Conservation (phyloP, 2,797 vertebrate genomes). For the Numenius phaeopus region DNA sequence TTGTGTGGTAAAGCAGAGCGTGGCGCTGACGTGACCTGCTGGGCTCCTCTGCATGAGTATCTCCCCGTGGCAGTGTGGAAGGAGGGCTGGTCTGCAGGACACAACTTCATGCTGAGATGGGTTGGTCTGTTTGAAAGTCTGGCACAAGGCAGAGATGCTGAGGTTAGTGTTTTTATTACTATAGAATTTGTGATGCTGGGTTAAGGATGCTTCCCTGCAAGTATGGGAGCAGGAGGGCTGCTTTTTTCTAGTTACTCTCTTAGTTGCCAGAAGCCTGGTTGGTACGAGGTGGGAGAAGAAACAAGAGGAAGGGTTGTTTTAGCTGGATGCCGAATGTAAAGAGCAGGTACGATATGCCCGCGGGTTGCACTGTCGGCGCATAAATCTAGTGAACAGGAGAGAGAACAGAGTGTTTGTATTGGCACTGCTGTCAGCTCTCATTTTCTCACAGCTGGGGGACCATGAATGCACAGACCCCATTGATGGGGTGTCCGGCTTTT, state of each 20-base stretch:
- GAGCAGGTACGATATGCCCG: background rate
- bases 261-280: background rate
- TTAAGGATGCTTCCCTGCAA: background rate
- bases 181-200: background rate
- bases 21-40: rapidly evolving
- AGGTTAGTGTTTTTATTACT: background rate
- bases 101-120: background rate
- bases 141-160: background rate
- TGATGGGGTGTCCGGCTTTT: constrained; percentile 49
- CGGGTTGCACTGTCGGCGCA: background rate
- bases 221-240: background rate
- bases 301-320: background rate
- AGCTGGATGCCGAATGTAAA: background rate
- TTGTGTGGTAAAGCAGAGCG: rapidly evolving
- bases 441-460: constrained; percentile 59
- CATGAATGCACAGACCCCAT: constrained; percentile 23
- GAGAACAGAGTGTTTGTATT: constrained; percentile 16
- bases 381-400: background rate
- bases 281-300: background rate
- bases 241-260: background rate
- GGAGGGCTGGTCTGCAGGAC: background rate
- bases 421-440: constrained; percentile 65
- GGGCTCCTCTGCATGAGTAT: background rate
- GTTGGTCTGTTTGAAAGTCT: background rate
- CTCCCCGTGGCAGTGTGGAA: background rate